phyloP scores from a whole-genome alignment of 2,888 invertebrate genomes.

The Meiosimyza decipiens region DNA sequence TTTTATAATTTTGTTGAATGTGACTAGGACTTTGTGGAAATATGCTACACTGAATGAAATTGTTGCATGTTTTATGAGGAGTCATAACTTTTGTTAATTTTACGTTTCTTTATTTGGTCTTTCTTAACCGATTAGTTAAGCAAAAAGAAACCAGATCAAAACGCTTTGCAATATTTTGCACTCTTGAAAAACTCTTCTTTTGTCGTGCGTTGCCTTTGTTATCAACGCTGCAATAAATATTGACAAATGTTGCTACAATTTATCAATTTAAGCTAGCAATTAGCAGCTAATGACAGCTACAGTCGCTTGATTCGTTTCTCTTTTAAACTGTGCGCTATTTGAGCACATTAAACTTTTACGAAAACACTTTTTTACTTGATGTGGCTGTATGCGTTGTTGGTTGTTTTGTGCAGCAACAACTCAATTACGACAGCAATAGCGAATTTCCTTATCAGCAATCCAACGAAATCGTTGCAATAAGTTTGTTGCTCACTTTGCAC shows the following conservation, averaged over 20 bases:
- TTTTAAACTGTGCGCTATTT: not conserved
- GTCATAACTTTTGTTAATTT: not conserved
- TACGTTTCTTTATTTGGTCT: not conserved
- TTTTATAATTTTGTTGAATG: too few species aligned
- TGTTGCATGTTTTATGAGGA: too few species aligned
- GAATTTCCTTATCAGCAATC: constrained; percentile 11
- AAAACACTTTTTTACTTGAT: not conserved
- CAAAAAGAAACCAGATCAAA: too few species aligned
- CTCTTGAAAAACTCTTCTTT: too few species aligned
- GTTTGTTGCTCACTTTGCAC: constrained; percentile 6
- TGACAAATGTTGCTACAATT: constrained; percentile 4
- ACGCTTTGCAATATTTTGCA: too few species aligned
- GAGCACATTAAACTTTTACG: not conserved
- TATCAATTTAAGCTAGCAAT: constrained; percentile 14
- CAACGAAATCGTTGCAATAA: not conserved
- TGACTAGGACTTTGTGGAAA: too few species aligned
- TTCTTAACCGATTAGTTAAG: too few species aligned
- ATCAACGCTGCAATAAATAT: not conserved
- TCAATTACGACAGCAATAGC: not conserved
- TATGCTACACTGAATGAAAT: too few species aligned
- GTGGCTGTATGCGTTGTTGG: not conserved
- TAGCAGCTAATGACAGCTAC: not conserved
- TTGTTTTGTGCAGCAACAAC: not conserved
- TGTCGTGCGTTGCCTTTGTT: too few species aligned
- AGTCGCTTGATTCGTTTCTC: not conserved